Evolutionary conservation across 2,888 invertebrate genomes (phyloP).

Genomic region (Diarsia dahlii): DNA sequence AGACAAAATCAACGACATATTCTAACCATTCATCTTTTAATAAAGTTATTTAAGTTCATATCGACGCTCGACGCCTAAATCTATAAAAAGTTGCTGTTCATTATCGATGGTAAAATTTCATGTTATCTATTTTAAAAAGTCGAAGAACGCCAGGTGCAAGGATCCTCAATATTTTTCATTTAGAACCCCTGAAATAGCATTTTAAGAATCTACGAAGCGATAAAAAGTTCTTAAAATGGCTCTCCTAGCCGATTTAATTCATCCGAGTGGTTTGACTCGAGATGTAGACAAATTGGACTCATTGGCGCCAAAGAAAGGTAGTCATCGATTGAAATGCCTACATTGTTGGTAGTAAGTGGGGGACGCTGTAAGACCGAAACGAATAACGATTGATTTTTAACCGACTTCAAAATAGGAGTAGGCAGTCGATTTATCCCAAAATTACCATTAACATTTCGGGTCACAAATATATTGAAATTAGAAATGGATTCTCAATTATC

Average conservation of each 20-base stretch:
- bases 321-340: constrained; percentile 70
- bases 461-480: too few species aligned
- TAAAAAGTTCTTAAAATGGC: constrained; percentile 55
- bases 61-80: background rate
- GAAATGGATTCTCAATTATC: background rate
- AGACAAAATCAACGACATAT: too few species aligned
- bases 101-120: background rate
- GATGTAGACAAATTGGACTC: constrained; percentile 83
- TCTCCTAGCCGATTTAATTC: constrained; percentile 78
- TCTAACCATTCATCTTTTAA: too few species aligned
- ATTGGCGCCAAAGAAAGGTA: constrained; percentile 77
- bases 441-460: too few species aligned
- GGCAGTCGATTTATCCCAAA: too few species aligned
- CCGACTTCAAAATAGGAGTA: too few species aligned
- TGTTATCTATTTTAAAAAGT: background rate
- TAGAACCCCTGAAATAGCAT: constrained; percentile 17
- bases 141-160: background rate
- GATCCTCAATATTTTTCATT: constrained; percentile 9
- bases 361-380: constrained; percentile 65
- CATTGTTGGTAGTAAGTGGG: constrained; percentile 63
- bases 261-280: constrained; percentile 73
- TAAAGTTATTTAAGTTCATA: too few species aligned
- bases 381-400: background rate
- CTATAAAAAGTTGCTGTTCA: background rate
- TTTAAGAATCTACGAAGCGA: constrained; percentile 22